Percentiles rank a stretch among this genome's conserved stretches.
These are phyloP conservation scores for Neosilurus hyrtlii DNA, from an alignment of 2,797 vertebrate species.

Conservation along the genomic window DNA sequence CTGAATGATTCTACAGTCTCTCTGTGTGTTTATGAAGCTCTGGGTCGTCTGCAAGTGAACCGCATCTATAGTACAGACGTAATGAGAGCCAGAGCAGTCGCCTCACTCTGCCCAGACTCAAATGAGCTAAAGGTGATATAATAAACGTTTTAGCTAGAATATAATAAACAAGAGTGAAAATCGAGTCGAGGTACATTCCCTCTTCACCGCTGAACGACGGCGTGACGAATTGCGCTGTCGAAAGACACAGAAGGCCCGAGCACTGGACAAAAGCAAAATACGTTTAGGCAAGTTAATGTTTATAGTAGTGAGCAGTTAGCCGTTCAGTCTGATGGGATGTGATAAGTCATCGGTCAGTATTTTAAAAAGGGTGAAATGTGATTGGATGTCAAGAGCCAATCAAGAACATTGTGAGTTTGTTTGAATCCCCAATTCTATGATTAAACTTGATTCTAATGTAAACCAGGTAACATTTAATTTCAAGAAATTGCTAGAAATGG, in stretches of 20 bases:
- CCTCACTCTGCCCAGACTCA: constrained; percentile 4
- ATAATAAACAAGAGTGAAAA: constrained; percentile 21
- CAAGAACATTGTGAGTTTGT: background rate
- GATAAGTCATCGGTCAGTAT: background rate
- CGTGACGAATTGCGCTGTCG: background rate
- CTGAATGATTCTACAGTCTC: constrained; percentile 65
- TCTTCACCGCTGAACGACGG: background rate
- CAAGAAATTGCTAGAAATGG: background rate
- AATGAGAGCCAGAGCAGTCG: constrained; percentile 27
- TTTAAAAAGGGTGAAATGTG: constrained; percentile 6
- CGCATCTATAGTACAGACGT: constrained; percentile 10
- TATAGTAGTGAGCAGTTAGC: constrained; percentile 1
- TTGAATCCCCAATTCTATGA: background rate
- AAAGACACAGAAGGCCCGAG: background rate
- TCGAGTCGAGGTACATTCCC: constrained; percentile 15
- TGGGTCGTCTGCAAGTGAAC: constrained; percentile 24
- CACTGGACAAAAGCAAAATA: background rate
- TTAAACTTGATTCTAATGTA: background rate
- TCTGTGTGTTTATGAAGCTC: constrained; percentile 60
- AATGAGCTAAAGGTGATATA: constrained; percentile 6
- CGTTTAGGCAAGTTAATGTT: background rate
- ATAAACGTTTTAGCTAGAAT: constrained; percentile 27
- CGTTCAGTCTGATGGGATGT: background rate
- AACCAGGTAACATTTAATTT: background rate
- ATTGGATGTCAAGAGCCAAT: background rate